Conservation (phyloP, 2,797 vertebrate species). For the Synaphobranchus kaupii region DNA sequence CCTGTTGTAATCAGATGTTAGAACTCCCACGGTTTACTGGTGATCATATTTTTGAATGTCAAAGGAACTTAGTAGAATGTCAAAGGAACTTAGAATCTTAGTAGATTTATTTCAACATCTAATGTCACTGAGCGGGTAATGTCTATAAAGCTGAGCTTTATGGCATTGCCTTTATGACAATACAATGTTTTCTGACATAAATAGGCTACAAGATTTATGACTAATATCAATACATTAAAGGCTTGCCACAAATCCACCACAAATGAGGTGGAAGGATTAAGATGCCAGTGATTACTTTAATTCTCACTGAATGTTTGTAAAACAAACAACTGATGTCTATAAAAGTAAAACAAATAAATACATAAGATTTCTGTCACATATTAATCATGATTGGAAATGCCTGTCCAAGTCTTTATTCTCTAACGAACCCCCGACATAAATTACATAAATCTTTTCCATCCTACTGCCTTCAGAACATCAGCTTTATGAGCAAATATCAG, state of each 20-base stretch:
- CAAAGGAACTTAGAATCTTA: background rate
- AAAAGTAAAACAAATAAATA: background rate
- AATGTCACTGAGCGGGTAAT: background rate
- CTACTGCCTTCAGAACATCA: background rate
- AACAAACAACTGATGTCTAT: background rate
- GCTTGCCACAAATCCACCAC: background rate
- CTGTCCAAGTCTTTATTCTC: background rate
- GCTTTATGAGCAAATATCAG: background rate
- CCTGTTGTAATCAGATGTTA: background rate
- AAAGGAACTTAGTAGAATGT: background rate
- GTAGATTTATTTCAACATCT: background rate
- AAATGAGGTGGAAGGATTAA: conserved; percentile 6
- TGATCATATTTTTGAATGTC: background rate
- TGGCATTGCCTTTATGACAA: background rate
- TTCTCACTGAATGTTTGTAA: background rate
- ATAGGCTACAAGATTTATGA: background rate
- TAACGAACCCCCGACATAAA: background rate
- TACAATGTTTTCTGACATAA: conserved; percentile 11
- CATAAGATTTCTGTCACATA: background rate
- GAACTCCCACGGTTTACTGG: background rate
- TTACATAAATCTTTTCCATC: background rate
- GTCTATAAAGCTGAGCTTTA: background rate
- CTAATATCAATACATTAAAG: background rate
- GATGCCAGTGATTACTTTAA: background rate
- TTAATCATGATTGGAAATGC: background rate